Evolutionary conservation across 2,888 invertebrate genomes (phyloP), one percentile per base, ranked within the genome.

Genomic region (Mamestra brassicae): DNA sequence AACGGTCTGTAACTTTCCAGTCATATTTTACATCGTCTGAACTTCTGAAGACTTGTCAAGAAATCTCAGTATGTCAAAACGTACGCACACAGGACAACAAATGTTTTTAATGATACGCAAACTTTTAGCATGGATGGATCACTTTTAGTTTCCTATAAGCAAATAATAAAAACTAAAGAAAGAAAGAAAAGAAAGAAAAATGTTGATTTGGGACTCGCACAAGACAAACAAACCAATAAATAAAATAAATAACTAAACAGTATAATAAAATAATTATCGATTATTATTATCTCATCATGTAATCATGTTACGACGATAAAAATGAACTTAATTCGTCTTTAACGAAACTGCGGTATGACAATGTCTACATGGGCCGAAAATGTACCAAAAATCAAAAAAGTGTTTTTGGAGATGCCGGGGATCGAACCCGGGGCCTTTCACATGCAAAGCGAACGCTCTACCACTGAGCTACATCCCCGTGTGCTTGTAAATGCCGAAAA

Each of bases 381-480:
- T n/a, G 4, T 45, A 45, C 4, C 47, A 42, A 73, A 73, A 76
- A 65, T 5, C 11, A 5, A 17, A 75, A 74, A 75, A 78, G 36
- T n/a, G 1, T 10, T 38, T 52, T 84, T 98, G 98, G 98, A 98
- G 98, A 98, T 98, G 98, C 98, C 98, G 98, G 98, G 98, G 98
- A 98, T 98, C 98, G 98, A 98, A 98, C 98, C 98, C 98, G 98
- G 98, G 98, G 98, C 98, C 98, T 98, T 98, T 98, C 98, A 98
- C 98, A 98, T 98, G 98, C 98, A 98, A 98, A 98, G 98, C 98
- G 98, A 98, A 98, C 98, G 98, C 98, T 98, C 98, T 98, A 98
- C 98, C 98, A 98, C 98, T 98, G 98, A 98, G 98, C 98, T 98
- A 98, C 98, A 98, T 98, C 98, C 97, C 97, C 97, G 17, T 69